Percentiles rank a stretch among this genome's conserved stretches.
These are phyloP conservation scores for Drosophila sproati DNA, from an alignment of 1,140 invertebrate genomes.

Conservation along the genomic window DNA sequence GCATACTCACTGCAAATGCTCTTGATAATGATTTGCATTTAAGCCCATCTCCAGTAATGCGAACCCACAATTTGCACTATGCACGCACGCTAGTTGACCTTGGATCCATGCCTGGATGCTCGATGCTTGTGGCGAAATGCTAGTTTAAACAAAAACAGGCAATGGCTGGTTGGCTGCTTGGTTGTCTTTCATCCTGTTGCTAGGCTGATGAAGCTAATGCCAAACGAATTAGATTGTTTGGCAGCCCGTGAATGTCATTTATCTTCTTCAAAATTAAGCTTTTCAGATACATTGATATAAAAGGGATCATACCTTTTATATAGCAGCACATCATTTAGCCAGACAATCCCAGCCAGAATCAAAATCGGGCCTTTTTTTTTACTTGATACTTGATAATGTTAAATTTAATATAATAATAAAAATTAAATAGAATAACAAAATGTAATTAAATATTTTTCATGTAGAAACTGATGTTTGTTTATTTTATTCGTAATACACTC, in stretches of 20 bases:
- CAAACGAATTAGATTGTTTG: slow-evolving; percentile 63
- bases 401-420: not conserved
- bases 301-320: slow-evolving; percentile 12
- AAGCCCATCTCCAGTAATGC: slow-evolving; percentile 40
- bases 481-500: no score
- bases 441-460: no score
- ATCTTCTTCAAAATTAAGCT: slow-evolving; percentile 66
- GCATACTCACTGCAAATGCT: slow-evolving; percentile 64
- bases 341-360: not conserved
- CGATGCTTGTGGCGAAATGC: not conserved
- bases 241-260: slow-evolving; percentile 60
- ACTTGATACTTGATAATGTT: not conserved
- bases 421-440: no score
- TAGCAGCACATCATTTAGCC: not conserved
- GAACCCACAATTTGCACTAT: slow-evolving; percentile 22
- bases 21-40: slow-evolving; percentile 80
- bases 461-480: no score
- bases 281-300: slow-evolving; percentile 25
- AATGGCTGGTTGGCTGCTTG: not conserved
- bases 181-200: slow-evolving; percentile 1
- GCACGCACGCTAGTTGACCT: slow-evolving; percentile 26
- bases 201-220: slow-evolving; percentile 57
- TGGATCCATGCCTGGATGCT: not conserved
- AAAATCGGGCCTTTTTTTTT: not conserved
- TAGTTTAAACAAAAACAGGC: slow-evolving; percentile 25